phyloP scores from a whole-genome alignment of 2,888 invertebrate species.

The Loripinus fragilis region DNA sequence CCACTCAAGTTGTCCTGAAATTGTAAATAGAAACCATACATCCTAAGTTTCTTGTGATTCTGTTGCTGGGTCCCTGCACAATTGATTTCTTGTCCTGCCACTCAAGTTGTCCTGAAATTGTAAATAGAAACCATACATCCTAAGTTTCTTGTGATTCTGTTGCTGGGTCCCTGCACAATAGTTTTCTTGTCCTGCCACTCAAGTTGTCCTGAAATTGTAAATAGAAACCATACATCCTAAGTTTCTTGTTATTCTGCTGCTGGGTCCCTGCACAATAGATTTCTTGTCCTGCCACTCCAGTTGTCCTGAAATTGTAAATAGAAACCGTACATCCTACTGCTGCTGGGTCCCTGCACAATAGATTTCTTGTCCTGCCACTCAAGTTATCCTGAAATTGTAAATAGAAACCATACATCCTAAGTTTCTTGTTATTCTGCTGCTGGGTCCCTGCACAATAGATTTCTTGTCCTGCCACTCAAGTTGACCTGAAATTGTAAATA shows the following conservation, averaged over 20 bases:
- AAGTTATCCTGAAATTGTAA: too few species aligned
- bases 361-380: too few species aligned
- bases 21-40: slow-evolving; percentile 92
- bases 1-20: too few species aligned
- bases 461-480: slow-evolving; percentile 98
- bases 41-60: slow-evolving; percentile 86
- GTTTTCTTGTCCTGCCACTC: too few species aligned
- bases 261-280: slow-evolving; percentile 83
- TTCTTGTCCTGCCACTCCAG: slow-evolving; percentile 98
- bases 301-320: slow-evolving; percentile 59
- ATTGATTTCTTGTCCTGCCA: slow-evolving; percentile 95
- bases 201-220: too few species aligned
- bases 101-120: slow-evolving; percentile 86
- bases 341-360: too few species aligned
- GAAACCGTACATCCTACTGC: too few species aligned
- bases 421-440: slow-evolving; percentile 84
- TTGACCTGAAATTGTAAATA: slow-evolving; percentile 60
- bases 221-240: slow-evolving; percentile 91
- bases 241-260: slow-evolving; percentile 84
- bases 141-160: too few species aligned
- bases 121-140: too few species aligned
- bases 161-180: too few species aligned
- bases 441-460: slow-evolving; percentile 83
- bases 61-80: slow-evolving; percentile 78
- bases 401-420: slow-evolving; percentile 91